phyloP scores from a whole-genome alignment of 2,888 invertebrate genomes.

The Lasioglossum leucozonium region DNA sequence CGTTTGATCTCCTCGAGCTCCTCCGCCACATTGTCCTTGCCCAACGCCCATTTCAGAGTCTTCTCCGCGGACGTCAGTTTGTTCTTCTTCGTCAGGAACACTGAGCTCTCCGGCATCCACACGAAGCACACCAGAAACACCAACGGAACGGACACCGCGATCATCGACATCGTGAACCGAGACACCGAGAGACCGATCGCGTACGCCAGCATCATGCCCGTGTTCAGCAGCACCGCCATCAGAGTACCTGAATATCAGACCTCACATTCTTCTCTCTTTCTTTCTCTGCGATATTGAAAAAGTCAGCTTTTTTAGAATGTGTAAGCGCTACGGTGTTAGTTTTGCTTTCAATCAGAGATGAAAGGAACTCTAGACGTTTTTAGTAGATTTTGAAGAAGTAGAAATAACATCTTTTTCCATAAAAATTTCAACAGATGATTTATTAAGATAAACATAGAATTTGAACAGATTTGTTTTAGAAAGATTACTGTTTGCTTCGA shows the following conservation, averaged over 20 bases:
- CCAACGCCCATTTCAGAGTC: constrained; percentile 80
- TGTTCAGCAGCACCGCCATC: constrained; percentile 79
- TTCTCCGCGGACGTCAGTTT: constrained; percentile 76
- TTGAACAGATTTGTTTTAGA: no score
- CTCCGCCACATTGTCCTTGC: constrained; percentile 78
- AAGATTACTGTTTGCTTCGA: no score
- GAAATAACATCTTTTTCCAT: no score
- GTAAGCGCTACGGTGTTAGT: background rate
- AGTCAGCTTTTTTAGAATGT: background rate
- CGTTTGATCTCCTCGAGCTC: constrained; percentile 82
- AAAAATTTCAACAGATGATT: no score
- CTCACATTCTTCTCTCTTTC: background rate
- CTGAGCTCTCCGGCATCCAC: constrained; percentile 82
- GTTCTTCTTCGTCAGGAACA: constrained; percentile 80
- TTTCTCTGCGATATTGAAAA: background rate
- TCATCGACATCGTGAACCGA: constrained; percentile 77
- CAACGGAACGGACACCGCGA: constrained; percentile 75
- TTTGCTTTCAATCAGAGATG: no score
- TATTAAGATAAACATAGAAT: no score
- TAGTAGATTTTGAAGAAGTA: no score
- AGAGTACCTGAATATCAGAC: constrained; percentile 71
- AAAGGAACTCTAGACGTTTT: no score
- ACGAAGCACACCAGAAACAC: constrained; percentile 76
- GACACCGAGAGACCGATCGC: constrained; percentile 75
- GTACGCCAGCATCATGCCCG: constrained; percentile 78